These are phyloP conservation scores for Anastatus disparis DNA, from an alignment of 1,140 invertebrate species.

Conservation along the genomic window DNA sequence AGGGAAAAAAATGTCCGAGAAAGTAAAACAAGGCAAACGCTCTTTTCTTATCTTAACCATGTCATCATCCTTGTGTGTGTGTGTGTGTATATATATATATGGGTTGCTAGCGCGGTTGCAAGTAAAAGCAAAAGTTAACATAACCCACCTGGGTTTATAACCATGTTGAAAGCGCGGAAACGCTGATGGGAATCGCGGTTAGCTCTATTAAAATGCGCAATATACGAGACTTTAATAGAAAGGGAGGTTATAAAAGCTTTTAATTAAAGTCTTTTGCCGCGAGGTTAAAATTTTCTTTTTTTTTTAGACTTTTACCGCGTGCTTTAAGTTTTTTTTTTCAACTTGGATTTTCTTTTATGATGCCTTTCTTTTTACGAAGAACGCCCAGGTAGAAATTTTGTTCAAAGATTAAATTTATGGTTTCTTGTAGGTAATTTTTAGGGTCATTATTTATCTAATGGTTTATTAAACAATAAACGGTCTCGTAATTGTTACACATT, in stretches of 20 bases:
- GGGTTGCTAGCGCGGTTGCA: neutral
- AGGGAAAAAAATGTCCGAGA: neutral
- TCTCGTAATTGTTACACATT: no score
- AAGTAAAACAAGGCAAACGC: neutral
- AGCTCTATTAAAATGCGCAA: constrained; percentile 31
- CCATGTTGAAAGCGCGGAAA: constrained; percentile 34
- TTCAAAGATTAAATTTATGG: no score
- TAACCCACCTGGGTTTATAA: no score
- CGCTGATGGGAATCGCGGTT: constrained; percentile 24
- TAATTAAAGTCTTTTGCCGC: constrained; percentile 35
- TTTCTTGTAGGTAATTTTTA: no score
- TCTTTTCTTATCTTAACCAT: constrained; percentile 26
- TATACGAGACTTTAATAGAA: constrained; percentile 25
- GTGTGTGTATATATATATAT: no score
- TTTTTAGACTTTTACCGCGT: neutral
- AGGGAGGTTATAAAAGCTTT: no score
- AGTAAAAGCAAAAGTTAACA: neutral
- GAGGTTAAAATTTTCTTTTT: neutral
- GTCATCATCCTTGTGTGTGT: constrained; percentile 12
- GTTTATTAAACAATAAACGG: no score
- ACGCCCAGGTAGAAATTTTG: no score
- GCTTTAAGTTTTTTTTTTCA: neutral
- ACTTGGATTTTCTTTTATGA: neutral
- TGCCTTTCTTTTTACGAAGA: no score
- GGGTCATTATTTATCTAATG: no score